These are phyloP conservation scores for Zophobas morio DNA, from an alignment of 1,140 invertebrate species.

Conservation along the genomic window DNA sequence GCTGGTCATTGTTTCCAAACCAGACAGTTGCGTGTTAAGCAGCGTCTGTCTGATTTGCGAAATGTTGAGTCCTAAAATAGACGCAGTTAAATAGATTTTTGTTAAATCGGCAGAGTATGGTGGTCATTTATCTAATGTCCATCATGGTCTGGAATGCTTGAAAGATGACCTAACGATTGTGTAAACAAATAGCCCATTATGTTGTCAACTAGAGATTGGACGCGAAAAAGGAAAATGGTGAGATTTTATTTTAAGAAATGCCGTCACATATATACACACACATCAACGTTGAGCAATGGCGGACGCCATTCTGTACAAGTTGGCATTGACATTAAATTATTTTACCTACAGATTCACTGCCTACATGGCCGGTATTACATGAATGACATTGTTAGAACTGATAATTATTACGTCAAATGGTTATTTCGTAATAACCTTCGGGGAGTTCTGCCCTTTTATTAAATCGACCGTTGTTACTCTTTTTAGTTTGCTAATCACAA, in stretches of 20 bases:
- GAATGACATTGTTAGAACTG: constrained; percentile 16
- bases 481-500: background rate
- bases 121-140: constrained; percentile 28
- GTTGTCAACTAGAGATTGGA: constrained; percentile 34
- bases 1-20: no score
- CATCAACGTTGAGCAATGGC: constrained; percentile 47
- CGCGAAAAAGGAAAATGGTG: constrained; percentile 50
- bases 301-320: constrained; percentile 43
- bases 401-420: constrained; percentile 24
- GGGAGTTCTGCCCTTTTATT: background rate
- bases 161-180: constrained; percentile 31
- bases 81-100: constrained; percentile 1
- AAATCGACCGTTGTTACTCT: no score
- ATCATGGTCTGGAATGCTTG: constrained; percentile 29
- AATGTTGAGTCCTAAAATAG: background rate
- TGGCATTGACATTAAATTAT: constrained; percentile 54
- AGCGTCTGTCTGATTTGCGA: background rate
- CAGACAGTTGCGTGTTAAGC: no score
- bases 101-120: background rate
- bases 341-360: constrained; percentile 50
- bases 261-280: constrained; percentile 49
- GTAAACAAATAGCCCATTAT: constrained; percentile 38
- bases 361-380: constrained; percentile 15
- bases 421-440: constrained; percentile 6
- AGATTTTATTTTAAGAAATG: constrained; percentile 51